Evolutionary conservation across 2,113 vertebrate genomes (phyloP), one percentile per base, ranked within the genome.

Genomic region (Origma solitaria): DNA sequence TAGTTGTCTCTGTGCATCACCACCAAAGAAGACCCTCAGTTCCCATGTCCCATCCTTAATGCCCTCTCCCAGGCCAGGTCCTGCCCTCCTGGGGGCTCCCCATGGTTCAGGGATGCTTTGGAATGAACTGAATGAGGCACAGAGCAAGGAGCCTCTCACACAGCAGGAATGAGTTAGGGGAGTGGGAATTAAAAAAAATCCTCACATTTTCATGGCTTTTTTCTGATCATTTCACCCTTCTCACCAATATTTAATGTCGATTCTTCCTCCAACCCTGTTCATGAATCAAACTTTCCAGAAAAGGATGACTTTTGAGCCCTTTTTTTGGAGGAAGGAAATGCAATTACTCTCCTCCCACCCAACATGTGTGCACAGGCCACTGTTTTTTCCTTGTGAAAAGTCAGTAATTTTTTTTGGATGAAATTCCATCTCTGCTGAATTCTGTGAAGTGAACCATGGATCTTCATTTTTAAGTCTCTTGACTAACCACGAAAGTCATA

Each of bases 21-120:
- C 58, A 51, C 42, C 28, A 50, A 73, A 15, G 0, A 1, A 62
- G 65, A 27, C 27, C 50, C 45, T 79, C 4, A 3, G 10, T 14
- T 58, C 78, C 56, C 19, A 4, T 10, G 30, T 1, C 1, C 19
- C 15, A 2, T 68, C 57, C 64, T 49, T 30, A 42, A 10, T 22
- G 30, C 21, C 20, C 19, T 28, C 47, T 14, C 49, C 70, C 44
- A 24, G 15, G 28, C n/a, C 78, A 23, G 28, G 16, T 30, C 22
- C 73, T 86, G 47, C 80, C 21, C 38, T 27, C 15, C 47, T 10
- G 4, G 13, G 42, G 7, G 3, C 10, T 82, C 24, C 35, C 21
- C 1, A 0, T 1, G 4, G 4, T 10, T 38, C 45, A 47, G 11
- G 11, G 83, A 12, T 37, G 31, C 50, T 92, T 22, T 0, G 0